phyloP scores from a whole-genome alignment of 2,113 vertebrate genomes.

The Scophthalmus maximus region DNA sequence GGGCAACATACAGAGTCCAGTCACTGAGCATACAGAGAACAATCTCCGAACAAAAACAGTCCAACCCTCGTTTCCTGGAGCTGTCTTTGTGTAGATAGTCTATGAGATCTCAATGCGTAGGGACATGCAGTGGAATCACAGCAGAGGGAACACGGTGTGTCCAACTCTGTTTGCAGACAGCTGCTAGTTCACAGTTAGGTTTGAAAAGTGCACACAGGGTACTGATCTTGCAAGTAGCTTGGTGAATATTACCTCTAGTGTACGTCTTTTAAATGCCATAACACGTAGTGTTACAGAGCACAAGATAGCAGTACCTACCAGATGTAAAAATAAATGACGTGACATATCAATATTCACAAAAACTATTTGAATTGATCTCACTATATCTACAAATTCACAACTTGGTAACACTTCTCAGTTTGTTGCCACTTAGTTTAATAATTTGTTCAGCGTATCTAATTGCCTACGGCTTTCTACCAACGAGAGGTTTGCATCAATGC shows the following conservation, averaged over 20 bases:
- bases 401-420: constrained; percentile 68
- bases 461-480: constrained; percentile 71
- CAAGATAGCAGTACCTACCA: constrained; percentile 68
- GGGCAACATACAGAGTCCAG: constrained; percentile 73
- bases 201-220: constrained; percentile 77
- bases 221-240: constrained; percentile 65
- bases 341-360: constrained; percentile 77
- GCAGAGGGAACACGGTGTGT: constrained; percentile 74
- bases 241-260: constrained; percentile 63
- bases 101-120: constrained; percentile 66
- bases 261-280: constrained; percentile 61
- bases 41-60: constrained; percentile 64
- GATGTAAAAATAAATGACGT: constrained; percentile 75
- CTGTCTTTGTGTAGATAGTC: constrained; percentile 66
- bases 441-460: constrained; percentile 62
- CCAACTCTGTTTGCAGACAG: constrained; percentile 72
- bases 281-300: constrained; percentile 74
- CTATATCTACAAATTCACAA: constrained; percentile 83
- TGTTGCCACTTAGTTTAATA: constrained; percentile 69
- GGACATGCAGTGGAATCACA: constrained; percentile 79
- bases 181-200: constrained; percentile 80
- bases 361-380: constrained; percentile 75
- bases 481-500: constrained; percentile 69
- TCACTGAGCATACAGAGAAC: constrained; percentile 73
- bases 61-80: constrained; percentile 53